A percentile compares a stretch with the other conserved stretches of the same genome.
Conservation (phyloP, 2,888 invertebrate genomes). For the Drosophila greeni region DNA sequence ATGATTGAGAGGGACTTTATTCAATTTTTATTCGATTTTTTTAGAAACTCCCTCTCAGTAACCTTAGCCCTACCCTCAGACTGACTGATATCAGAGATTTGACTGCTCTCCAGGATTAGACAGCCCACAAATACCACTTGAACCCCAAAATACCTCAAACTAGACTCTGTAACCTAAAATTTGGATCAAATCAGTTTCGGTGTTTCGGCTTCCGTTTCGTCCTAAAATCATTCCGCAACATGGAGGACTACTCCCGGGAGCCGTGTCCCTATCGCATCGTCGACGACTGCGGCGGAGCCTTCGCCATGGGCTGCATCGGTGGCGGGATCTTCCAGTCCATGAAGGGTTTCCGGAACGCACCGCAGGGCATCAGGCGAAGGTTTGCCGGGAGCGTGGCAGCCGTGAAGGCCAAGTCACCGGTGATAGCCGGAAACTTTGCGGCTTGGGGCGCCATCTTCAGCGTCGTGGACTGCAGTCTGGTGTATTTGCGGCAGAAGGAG, state of each 20-base stretch:
- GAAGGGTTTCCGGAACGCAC: conserved; percentile 97
- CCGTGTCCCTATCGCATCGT: conserved; percentile 99
- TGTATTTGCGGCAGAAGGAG: conserved; percentile 57
- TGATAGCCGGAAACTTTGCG: conserved; percentile 61
- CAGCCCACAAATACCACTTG: neutral
- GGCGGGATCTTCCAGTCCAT: conserved; percentile 97
- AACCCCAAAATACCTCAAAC: neutral
- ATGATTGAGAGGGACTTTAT: neutral
- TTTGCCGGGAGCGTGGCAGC: conserved; percentile 54
- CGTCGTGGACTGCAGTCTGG: conserved; percentile 58
- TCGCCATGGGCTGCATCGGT: conserved; percentile 99
- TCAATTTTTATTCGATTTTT: neutral
- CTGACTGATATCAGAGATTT: neutral
- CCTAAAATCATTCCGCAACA: conserved; percentile 72
- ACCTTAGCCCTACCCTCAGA: neutral
- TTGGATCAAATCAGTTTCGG: conserved; percentile 8
- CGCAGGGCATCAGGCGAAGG: conserved; percentile 81
- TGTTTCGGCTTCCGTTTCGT: conserved; percentile 11
- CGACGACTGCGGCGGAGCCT: conserved; percentile 99
- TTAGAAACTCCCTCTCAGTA: neutral
- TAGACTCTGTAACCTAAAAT: neutral
- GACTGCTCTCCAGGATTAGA: neutral
- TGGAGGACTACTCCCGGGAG: conserved; percentile 97
- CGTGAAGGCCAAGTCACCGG: conserved; percentile 54
- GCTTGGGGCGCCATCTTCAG: conserved; percentile 65